These are phyloP conservation scores for Calyptomena viridis DNA, from an alignment of 2,113 vertebrate species.

Conservation along the genomic window DNA sequence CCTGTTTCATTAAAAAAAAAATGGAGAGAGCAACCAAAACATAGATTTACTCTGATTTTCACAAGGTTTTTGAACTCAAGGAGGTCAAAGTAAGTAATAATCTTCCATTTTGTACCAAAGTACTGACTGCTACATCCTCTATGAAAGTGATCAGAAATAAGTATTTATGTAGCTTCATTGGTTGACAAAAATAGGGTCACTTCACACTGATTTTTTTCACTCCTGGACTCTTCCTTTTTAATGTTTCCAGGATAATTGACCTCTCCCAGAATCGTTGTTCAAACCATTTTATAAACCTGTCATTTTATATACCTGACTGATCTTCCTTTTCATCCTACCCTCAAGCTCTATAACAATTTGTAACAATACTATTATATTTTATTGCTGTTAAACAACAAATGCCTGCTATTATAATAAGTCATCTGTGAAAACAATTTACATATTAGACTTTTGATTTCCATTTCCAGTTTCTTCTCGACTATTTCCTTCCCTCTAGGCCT, in stretches of 20 bases:
- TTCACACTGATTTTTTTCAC: background rate
- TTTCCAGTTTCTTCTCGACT: background rate
- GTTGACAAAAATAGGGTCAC: background rate
- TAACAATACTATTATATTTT: background rate
- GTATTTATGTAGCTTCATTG: background rate
- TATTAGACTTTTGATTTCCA: background rate
- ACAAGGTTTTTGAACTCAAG: background rate
- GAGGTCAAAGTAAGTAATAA: background rate
- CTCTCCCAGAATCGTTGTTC: background rate
- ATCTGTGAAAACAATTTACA: background rate
- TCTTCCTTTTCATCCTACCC: background rate
- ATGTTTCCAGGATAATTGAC: background rate
- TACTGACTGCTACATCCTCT: background rate
- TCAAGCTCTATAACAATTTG: background rate
- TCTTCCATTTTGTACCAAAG: background rate
- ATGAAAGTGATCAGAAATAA: background rate
- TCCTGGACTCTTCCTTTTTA: background rate
- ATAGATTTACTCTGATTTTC: background rate
- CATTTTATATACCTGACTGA: too few relatives aligned
- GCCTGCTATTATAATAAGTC: background rate
- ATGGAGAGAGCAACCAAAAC: background rate
- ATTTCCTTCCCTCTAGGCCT: background rate
- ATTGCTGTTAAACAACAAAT: background rate
- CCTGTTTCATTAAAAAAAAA: background rate
- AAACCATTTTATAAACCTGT: background rate